Evolutionary conservation across 2,113 vertebrate species (phyloP).

Genomic region (Canis aureus): DNA sequence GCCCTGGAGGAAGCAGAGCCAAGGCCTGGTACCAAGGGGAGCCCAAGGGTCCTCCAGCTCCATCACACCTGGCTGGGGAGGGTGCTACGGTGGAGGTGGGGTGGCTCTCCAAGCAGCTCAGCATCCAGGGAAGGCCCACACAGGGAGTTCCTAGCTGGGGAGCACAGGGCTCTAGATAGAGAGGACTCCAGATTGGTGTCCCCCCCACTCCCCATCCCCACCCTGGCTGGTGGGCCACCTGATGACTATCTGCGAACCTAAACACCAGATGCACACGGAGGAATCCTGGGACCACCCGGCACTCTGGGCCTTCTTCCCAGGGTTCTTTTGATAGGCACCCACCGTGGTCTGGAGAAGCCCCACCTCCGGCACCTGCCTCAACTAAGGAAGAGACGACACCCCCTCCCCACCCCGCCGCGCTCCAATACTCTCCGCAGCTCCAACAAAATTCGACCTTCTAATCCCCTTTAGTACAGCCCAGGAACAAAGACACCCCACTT

Average conservation of each 20-base stretch:
- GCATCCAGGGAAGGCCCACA: neutral
- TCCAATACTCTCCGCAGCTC: neutral
- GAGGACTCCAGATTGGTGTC: neutral
- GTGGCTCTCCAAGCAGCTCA: neutral
- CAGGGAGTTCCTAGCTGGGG: neutral
- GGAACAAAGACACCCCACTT: slow-evolving; percentile 11
- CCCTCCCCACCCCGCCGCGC: neutral
- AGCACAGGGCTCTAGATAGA: neutral
- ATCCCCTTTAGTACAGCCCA: neutral
- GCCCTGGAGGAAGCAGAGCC: neutral
- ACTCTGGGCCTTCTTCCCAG: neutral
- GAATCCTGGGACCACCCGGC: neutral
- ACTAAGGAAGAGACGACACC: neutral
- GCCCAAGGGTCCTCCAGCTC: neutral
- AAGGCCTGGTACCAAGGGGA: neutral
- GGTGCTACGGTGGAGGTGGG: rapidly evolving
- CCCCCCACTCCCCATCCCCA: neutral
- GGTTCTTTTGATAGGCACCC: neutral
- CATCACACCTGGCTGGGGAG: neutral
- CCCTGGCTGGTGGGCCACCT: neutral
- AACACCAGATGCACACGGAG: neutral
- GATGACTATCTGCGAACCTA: neutral
- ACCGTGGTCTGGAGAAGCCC: neutral
- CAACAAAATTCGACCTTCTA: neutral
- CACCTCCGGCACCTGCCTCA: neutral